A percentile compares a stretch with the other conserved stretches of the same genome.
phyloP scores from a whole-genome alignment of 2,888 invertebrate genomes.

The Entomobrya proxima region DNA sequence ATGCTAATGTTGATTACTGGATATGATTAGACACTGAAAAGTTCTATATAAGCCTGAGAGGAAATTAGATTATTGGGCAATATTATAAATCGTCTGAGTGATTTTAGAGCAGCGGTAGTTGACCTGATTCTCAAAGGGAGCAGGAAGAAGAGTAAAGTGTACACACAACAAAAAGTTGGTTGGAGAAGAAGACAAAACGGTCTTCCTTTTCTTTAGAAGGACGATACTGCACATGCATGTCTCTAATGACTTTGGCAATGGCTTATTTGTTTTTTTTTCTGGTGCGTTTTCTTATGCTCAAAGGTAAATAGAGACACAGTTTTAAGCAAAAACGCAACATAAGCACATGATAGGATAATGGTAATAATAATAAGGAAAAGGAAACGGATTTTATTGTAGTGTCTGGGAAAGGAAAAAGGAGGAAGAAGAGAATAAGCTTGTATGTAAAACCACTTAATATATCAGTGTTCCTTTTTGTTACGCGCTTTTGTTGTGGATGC shows the following conservation, averaged over 20 bases:
- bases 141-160: conserved; percentile 33
- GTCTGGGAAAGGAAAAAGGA: conserved; percentile 63
- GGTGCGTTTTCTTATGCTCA: too few species aligned
- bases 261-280: conserved; percentile 47
- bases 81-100: not conserved
- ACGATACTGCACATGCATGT: conserved; percentile 17
- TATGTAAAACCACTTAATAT: conserved; percentile 52
- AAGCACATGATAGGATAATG: not conserved
- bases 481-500: not conserved
- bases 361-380: conserved; percentile 43
- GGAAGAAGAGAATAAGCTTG: conserved; percentile 32
- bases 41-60: not conserved
- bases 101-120: conserved; percentile 37
- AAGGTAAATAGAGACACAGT: too few species aligned
- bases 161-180: conserved; percentile 1
- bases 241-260: conserved; percentile 57
- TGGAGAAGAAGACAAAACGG: conserved; percentile 12
- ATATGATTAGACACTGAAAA: not conserved
- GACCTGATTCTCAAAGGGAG: conserved; percentile 65
- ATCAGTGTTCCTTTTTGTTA: conserved; percentile 32
- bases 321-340: not conserved
- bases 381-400: conserved; percentile 51
- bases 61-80: conserved; percentile 29
- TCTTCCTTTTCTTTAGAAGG: not conserved
- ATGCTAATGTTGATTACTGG: not conserved